These are phyloP conservation scores for Magallana nippona DNA, from an alignment of 2,888 invertebrate genomes.

Conservation along the genomic window DNA sequence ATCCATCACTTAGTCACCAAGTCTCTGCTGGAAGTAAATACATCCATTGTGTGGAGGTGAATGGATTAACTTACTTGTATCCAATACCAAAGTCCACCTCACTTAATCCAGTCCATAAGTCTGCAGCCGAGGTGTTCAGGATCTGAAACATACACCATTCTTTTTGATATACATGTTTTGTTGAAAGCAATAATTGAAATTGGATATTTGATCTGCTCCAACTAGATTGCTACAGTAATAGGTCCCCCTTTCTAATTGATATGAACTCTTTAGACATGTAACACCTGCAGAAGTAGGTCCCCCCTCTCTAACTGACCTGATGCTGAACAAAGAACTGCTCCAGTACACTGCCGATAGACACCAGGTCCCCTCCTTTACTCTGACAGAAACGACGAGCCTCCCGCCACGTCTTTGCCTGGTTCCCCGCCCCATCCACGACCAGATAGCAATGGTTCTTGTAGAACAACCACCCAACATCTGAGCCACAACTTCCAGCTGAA, in stretches of 20 bases:
- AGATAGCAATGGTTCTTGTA: slow-evolving; percentile 59
- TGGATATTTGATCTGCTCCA: too few relatives aligned
- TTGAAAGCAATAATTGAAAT: background rate
- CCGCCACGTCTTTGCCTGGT: slow-evolving; percentile 60
- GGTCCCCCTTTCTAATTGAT: background rate
- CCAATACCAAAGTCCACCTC: slow-evolving; percentile 62
- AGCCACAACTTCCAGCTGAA: slow-evolving; percentile 31
- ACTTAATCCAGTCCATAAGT: slow-evolving; percentile 68
- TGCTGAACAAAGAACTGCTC: slow-evolving; percentile 66
- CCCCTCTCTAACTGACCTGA: slow-evolving; percentile 11
- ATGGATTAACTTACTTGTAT: slow-evolving; percentile 56
- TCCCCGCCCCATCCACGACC: slow-evolving; percentile 56
- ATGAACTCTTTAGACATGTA: background rate
- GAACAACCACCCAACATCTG: slow-evolving; percentile 38
- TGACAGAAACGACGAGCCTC: slow-evolving; percentile 60
- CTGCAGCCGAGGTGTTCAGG: slow-evolving; percentile 32
- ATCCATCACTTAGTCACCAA: background rate
- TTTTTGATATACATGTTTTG: background rate
- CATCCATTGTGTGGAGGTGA: background rate
- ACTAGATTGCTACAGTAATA: too few relatives aligned
- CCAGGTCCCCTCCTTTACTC: slow-evolving; percentile 60
- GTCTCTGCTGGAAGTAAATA: too few relatives aligned
- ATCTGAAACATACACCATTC: slow-evolving; percentile 18
- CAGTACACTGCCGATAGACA: slow-evolving; percentile 57
- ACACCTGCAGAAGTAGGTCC: background rate